Conservation (phyloP, 1,140 invertebrate species). For the Panagrolaimus sp. region DNA sequence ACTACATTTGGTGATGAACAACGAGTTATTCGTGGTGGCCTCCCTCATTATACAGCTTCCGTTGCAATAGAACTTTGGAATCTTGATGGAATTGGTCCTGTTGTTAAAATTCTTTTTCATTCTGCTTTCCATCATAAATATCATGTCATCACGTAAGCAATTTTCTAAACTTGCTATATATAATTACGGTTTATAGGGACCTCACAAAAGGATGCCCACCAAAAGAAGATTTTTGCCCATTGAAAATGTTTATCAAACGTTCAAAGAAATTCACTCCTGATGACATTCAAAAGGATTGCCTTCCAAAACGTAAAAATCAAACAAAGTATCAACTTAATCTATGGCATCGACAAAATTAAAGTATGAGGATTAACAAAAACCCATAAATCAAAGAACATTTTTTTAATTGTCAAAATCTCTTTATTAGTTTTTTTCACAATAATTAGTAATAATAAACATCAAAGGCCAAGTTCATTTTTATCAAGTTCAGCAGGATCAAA, state of each 20-base stretch:
- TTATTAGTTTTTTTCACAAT: no score
- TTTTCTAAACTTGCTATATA: no score
- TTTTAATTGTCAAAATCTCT: no score
- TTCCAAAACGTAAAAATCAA: background rate
- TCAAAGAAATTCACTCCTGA: conserved; percentile 37
- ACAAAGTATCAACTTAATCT: no score
- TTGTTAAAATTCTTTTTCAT: conserved; percentile 48
- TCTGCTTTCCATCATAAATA: conserved; percentile 46
- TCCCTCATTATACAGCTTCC: conserved; percentile 49
- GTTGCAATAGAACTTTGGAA: conserved; percentile 46
- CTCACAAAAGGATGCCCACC: conserved; percentile 44
- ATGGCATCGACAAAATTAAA: no score
- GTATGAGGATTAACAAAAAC: no score
- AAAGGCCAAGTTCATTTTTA: conserved; percentile 22
- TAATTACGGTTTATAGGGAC: no score
- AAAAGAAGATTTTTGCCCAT: conserved; percentile 40
- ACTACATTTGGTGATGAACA: conserved; percentile 48
- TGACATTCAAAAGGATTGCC: conserved; percentile 41
- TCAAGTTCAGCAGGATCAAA: conserved; percentile 16
- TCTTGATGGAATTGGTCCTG: conserved; percentile 31
- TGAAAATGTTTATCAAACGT: conserved; percentile 34
- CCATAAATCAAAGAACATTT: no score
- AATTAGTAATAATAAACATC: background rate
- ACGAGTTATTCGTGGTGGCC: conserved; percentile 41
- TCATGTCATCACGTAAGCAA: conserved; percentile 48